Evolutionary conservation across 2,113 vertebrate species (phyloP).

Genomic region (Hippolais icterina): DNA sequence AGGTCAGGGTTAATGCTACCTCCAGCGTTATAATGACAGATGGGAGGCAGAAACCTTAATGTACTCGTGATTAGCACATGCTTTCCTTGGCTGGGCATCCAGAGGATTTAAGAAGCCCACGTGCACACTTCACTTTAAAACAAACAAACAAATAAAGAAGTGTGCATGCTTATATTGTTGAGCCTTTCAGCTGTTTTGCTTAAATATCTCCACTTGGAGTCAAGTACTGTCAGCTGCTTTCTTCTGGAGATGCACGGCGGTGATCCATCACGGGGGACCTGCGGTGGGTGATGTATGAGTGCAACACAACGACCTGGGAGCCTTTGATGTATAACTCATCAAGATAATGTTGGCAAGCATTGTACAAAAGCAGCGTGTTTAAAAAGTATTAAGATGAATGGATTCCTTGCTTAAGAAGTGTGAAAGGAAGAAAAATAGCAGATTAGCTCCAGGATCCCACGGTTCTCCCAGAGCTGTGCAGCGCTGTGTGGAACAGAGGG

Average conservation of each 20-base stretch:
- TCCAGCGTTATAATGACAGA: slow-evolving; percentile 14
- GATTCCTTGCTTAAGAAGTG: slow-evolving; percentile 49
- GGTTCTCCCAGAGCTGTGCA: neutral
- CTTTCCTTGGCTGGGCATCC: slow-evolving; percentile 24
- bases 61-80: slow-evolving; percentile 31
- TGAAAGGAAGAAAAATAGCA: slow-evolving; percentile 52
- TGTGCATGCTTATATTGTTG: neutral
- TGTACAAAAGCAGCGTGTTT: slow-evolving; percentile 36
- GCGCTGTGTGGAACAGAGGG: neutral
- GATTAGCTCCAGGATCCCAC: neutral
- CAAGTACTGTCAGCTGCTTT: slow-evolving; percentile 21
- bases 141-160: slow-evolving; percentile 55
- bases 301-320: neutral
- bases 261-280: neutral
- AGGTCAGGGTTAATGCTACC: slow-evolving; percentile 49
- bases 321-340: slow-evolving; percentile 65
- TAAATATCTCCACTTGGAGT: neutral
- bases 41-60: slow-evolving; percentile 49
- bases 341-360: slow-evolving; percentile 60
- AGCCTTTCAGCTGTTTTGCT: slow-evolving; percentile 21
- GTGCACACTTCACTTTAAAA: slow-evolving; percentile 23
- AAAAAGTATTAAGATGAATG: slow-evolving; percentile 50
- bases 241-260: neutral
- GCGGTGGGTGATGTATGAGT: slow-evolving; percentile 17
- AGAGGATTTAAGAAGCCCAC: slow-evolving; percentile 6